Evolutionary conservation across 2,113 vertebrate species (phyloP).

Genomic region (Chaenogobius annularis): DNA sequence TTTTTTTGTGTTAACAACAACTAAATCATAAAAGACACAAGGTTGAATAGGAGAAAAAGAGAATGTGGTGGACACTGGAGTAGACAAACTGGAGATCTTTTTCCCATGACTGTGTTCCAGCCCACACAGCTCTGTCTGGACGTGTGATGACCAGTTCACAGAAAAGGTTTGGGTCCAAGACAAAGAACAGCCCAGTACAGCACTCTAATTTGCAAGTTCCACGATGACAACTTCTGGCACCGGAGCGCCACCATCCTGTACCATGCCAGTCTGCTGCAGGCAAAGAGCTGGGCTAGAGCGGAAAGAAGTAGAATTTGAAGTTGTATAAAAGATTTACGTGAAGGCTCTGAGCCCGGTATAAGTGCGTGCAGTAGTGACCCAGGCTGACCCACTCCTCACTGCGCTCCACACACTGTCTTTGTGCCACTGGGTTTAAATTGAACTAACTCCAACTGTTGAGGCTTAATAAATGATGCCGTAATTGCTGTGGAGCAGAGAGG

Average conservation of each 20-base stretch:
- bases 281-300: slow-evolving; percentile 11
- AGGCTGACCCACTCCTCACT: not conserved
- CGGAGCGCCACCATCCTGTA: slow-evolving; percentile 13
- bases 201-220: slow-evolving; percentile 72
- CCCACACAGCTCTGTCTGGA: slow-evolving; percentile 56
- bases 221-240: slow-evolving; percentile 46
- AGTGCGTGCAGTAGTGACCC: slow-evolving; percentile 29
- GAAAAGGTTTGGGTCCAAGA: slow-evolving; percentile 52
- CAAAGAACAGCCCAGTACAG: slow-evolving; percentile 58
- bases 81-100: slow-evolving; percentile 33
- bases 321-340: not conserved
- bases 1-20: not conserved
- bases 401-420: slow-evolving; percentile 6
- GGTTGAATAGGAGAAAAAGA: slow-evolving; percentile 13
- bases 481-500: not conserved
- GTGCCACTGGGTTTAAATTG: slow-evolving; percentile 29
- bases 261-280: slow-evolving; percentile 46
- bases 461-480: slow-evolving; percentile 14
- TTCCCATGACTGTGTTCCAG: slow-evolving; percentile 69
- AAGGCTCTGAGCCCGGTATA: slow-evolving; percentile 1
- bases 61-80: slow-evolving; percentile 5
- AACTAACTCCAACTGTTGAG: slow-evolving; percentile 20
- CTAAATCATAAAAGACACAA: not conserved
- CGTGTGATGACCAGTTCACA: slow-evolving; percentile 65
- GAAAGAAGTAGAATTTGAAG: not conserved